Evolutionary conservation across 1,140 invertebrate species (phyloP), one percentile per base, ranked within the genome.

Genomic region (Amphibalanus amphitrite): DNA sequence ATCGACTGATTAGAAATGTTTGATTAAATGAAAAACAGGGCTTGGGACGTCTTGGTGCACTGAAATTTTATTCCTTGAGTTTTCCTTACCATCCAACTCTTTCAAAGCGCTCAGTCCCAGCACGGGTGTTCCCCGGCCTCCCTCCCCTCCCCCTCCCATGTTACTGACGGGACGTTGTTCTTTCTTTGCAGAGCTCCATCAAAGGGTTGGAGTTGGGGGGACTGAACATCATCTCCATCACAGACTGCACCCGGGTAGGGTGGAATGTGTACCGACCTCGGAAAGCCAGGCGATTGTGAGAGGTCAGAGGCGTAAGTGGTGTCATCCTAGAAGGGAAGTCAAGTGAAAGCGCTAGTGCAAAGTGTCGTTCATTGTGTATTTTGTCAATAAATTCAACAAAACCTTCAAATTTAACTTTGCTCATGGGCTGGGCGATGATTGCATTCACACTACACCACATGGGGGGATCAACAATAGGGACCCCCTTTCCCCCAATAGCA

Each of bases 121-220:
- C 33, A 38, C 33, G 33, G 33, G 33, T 38, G 4, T 15, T 15
- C 15, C 33, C 33, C 33, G 4, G 33, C 33, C 33, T n/a, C 33
- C 33, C 33, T 38, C 33, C 33, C 33, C 33, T 6, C 4, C 15
- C 33, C n/a, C n/a, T n/a, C 33, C 33, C 33, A 38, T 38, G 33
- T 38, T 38, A 6, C 33, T 38, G 33, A 38, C 33, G 33, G 4
- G 4, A 15, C 33, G 33, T 38, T 38, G 4, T 38, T 64, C 73
- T 74, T 73, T 73, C 26, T 70, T 85, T 85, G 71, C 80, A 93
- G 90, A 87, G 91, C 72, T 87, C 91, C n/a, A 86, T 97, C 47
- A 97, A 96, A 85, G 95, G 94, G 8, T 78, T 98, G 25, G 86
- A 93, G 80, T 90, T 95, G 86, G 86, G 88, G 70, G 94, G 94